Evolutionary conservation across 92 coral and sea anemone species (phyloP).

Genomic region (Hydrozoanthus gracilis): DNA sequence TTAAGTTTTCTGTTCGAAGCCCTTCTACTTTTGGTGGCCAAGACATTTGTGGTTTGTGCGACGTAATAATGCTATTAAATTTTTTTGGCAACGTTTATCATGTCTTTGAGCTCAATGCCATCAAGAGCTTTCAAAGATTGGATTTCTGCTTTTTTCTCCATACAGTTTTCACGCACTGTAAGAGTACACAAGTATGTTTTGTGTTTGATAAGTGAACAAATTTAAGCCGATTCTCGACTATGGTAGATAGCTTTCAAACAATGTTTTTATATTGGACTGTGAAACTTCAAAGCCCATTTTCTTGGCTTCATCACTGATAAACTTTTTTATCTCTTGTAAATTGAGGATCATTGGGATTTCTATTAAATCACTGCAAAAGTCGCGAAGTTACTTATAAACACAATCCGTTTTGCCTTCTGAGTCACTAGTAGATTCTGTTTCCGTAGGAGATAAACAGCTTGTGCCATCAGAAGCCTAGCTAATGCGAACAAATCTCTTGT

Average conservation of each 20-base stretch:
- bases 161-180: background rate
- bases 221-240: background rate
- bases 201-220: background rate
- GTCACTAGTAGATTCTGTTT: no score
- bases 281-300: no score
- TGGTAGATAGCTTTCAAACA: no score
- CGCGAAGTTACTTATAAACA: no score
- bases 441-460: background rate
- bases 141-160: background rate
- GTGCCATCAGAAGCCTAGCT: background rate
- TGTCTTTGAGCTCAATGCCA: background rate
- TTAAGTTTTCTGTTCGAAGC: background rate
- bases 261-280: no score
- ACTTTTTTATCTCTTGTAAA: no score
- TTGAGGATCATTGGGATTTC: no score
- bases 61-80: background rate
- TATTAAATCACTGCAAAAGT: no score
- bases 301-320: no score
- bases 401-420: no score
- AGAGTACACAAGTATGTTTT: background rate
- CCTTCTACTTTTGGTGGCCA: background rate
- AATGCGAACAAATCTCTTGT: conserved; percentile 49
- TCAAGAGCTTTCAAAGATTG: background rate
- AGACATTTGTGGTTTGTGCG: background rate
- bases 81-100: background rate